phyloP scores from a whole-genome alignment of 35 echinoderm and acorn worm genomes.

The Ophiothrix spiculata region DNA sequence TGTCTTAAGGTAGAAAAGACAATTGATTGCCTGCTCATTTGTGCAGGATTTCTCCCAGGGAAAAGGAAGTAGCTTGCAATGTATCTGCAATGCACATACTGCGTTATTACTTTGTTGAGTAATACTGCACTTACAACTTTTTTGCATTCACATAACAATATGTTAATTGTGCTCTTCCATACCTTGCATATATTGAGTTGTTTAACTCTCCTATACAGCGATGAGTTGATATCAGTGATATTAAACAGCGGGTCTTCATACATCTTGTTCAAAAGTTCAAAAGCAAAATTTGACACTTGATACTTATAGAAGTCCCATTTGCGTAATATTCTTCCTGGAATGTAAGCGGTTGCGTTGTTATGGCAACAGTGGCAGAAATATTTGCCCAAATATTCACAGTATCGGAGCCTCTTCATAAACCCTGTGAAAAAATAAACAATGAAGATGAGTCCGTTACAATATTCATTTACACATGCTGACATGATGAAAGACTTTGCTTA shows the following conservation, averaged over 20 bases:
- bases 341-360: constrained; percentile 45
- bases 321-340: constrained; percentile 62
- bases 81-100: too few relatives aligned
- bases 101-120: too few relatives aligned
- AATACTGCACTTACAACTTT: too few relatives aligned
- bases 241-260: constrained; percentile 81
- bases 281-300: constrained; percentile 82
- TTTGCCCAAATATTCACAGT: constrained; percentile 95
- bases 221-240: constrained; percentile 66
- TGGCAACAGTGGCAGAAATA: constrained; percentile 99
- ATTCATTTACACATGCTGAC: neutral
- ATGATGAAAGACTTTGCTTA: neutral
- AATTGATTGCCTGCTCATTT: too few relatives aligned
- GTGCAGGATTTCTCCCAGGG: too few relatives aligned
- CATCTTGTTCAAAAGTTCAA: constrained; percentile 83
- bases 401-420: constrained; percentile 83
- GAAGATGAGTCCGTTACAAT: neutral
- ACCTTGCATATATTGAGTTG: constrained; percentile 68
- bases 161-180: too few relatives aligned
- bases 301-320: constrained; percentile 95
- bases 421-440: constrained; percentile 39
- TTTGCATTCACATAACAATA: too few relatives aligned
- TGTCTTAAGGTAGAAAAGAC: too few relatives aligned
- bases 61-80: too few relatives aligned
- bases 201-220: constrained; percentile 70